Evolutionary conservation across 2,113 vertebrate genomes (phyloP), one percentile per base, ranked within the genome.

Genomic region (Carettochelys insculpta): DNA sequence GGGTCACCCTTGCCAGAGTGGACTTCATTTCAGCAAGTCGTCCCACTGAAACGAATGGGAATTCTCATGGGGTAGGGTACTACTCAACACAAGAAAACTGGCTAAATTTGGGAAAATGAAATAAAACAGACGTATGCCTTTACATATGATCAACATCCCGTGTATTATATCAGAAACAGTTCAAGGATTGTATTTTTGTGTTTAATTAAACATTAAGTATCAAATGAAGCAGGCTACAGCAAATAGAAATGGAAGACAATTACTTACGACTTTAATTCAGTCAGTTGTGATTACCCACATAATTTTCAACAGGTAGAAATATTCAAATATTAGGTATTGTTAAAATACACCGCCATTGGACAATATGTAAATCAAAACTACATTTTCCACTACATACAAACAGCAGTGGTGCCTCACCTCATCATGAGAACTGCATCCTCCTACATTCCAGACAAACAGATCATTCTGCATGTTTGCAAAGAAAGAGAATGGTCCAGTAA

Each of bases 351-450:
- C 6, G 79, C 20, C 31, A 86, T 47, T 56, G 71, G 8, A 38
- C 41, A 2, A 51, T 75, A 51, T 68, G 65, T 8, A 53, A 3
- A 2, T 45, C 25, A 53, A 27, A 51, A 85, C 29, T 61, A 6
- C 41, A 73, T 34, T 82, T 65, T n/a, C 25, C 14, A 71, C 5
- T n/a, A 65, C 86, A 91, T 47, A 90, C 19, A 27, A 92, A 85
- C 8, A 10, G 3, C 38, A 80, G 17, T 5, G 45, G 41, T 58
- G 80, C 76, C 95, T 85, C 93, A 98, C 98, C 97, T 98, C 97
- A 93, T 87, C 96, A 48, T 96, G 97, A 86, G 97, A 96, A 31
- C 92, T 94, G 47, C 96, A 95, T 20, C 93, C 97, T 2, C 97
- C 96, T 27, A 96, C 85, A 88, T 95, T 98, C 95, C 97, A 97